Evolutionary conservation across 2,113 vertebrate genomes (phyloP).

Genomic region (Microcebus murinus): DNA sequence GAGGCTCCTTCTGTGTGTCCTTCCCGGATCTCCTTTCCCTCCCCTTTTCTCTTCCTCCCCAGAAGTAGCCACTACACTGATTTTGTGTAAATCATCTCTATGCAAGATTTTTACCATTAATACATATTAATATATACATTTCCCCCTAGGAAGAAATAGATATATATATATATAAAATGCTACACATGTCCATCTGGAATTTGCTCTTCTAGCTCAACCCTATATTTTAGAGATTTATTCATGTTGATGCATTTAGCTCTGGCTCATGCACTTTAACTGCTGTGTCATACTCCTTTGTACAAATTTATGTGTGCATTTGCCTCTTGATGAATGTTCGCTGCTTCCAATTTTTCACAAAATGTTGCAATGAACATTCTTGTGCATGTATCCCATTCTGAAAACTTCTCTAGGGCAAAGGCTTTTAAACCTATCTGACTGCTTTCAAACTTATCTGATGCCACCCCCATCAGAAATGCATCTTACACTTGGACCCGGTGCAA

Average conservation of each 20-base stretch:
- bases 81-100: neutral
- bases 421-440: neutral
- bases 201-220: neutral
- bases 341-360: neutral
- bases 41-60: neutral
- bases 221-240: neutral
- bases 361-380: neutral
- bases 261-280: neutral
- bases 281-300: neutral
- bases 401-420: neutral
- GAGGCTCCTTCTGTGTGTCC: fast-evolving
- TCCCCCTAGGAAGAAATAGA: neutral
- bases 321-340: neutral
- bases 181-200: neutral
- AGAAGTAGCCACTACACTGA: neutral
- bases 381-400: neutral
- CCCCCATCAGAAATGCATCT: neutral
- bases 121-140: neutral
- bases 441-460: neutral
- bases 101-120: neutral
- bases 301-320: neutral
- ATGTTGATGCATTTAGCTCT: neutral
- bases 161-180: neutral
- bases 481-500: neutral
- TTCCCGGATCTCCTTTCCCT: neutral